Conservation (phyloP, 2,888 invertebrate species). For the Perizoma flavofasciatum region DNA sequence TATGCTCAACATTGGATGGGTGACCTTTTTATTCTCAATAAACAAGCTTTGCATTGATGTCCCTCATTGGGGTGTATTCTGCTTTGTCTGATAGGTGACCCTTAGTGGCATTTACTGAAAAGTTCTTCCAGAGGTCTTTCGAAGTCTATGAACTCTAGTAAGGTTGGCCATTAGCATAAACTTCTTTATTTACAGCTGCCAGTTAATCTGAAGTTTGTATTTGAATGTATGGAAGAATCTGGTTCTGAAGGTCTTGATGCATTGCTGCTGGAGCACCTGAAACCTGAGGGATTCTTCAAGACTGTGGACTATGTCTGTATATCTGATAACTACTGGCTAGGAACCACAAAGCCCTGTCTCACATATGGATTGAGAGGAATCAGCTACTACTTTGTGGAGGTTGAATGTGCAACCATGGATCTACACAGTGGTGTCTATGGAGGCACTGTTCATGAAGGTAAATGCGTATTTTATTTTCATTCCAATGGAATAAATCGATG, state of each 20-base stretch:
- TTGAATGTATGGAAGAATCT: constrained; percentile 99
- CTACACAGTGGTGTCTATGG: constrained; percentile 98
- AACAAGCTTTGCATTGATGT: too few relatives aligned
- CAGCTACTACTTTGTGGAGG: constrained; percentile 94
- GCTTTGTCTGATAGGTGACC: too few relatives aligned
- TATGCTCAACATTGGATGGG: too few relatives aligned
- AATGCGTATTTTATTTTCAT: constrained; percentile 50
- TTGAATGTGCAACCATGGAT: constrained; percentile 95
- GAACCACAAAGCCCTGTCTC: constrained; percentile 97
- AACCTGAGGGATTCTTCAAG: constrained; percentile 89
- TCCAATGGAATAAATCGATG: too few relatives aligned
- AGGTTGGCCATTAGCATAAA: too few relatives aligned
- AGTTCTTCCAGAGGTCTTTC: background rate
- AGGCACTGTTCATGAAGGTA: constrained; percentile 92
- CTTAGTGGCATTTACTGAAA: background rate
- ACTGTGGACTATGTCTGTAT: constrained; percentile 97
- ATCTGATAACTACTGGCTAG: constrained; percentile 99
- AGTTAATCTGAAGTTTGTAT: constrained; percentile 93
- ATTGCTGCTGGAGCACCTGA: constrained; percentile 84
- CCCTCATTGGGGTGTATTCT: too few relatives aligned
- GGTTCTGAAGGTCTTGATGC: constrained; percentile 98
- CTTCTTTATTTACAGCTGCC: constrained; percentile 77
- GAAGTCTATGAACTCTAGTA: too few relatives aligned
- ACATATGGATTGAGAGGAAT: constrained; percentile 98
- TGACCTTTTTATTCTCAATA: too few relatives aligned